Percentiles rank a stretch among this genome's conserved stretches.
These are phyloP conservation scores for Ophion obscuratus DNA, from an alignment of 2,888 invertebrate genomes.

Conservation along the genomic window DNA sequence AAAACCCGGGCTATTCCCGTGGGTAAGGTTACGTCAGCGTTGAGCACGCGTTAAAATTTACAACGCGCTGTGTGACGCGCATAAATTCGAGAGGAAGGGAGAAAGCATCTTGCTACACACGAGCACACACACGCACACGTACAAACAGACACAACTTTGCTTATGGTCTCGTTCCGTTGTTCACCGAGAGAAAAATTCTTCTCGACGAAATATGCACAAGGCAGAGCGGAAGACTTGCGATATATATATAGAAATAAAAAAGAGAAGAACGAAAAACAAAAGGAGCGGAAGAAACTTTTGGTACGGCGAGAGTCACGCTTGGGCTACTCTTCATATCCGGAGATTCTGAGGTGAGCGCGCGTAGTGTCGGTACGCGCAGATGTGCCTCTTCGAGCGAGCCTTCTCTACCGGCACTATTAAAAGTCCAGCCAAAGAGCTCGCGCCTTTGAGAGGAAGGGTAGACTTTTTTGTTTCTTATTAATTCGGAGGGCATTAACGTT, in stretches of 20 bases:
- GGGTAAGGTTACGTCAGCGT: constrained; percentile 66
- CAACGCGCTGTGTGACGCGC: constrained; percentile 71
- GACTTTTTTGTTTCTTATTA: constrained; percentile 25
- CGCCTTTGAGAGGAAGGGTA: background rate
- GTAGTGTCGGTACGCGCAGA: constrained; percentile 15
- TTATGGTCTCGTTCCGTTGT: constrained; percentile 25
- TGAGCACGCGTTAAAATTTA: constrained; percentile 72
- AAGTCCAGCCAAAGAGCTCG: constrained; percentile 1
- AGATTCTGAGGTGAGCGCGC: constrained; percentile 35
- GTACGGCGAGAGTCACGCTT: constrained; percentile 66
- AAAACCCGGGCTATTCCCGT: constrained; percentile 56
- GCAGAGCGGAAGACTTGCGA: constrained; percentile 34
- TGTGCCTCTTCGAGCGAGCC: constrained; percentile 32
- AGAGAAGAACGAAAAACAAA: constrained; percentile 30
- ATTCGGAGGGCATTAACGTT: background rate
- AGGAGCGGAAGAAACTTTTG: constrained; percentile 36
- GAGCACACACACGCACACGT: constrained; percentile 7
- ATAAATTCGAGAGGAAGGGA: constrained; percentile 68
- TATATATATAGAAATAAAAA: constrained; percentile 18
- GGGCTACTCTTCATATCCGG: constrained; percentile 68
- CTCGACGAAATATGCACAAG: constrained; percentile 56
- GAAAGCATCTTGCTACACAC: constrained; percentile 36
- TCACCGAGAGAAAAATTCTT: constrained; percentile 62
- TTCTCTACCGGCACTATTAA: constrained; percentile 3
- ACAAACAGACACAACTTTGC: constrained; percentile 1